A percentile compares a stretch with the other conserved stretches of the same genome.
phyloP scores from a whole-genome alignment of 2,888 invertebrate species.

The Diloba caeruleocephala region DNA sequence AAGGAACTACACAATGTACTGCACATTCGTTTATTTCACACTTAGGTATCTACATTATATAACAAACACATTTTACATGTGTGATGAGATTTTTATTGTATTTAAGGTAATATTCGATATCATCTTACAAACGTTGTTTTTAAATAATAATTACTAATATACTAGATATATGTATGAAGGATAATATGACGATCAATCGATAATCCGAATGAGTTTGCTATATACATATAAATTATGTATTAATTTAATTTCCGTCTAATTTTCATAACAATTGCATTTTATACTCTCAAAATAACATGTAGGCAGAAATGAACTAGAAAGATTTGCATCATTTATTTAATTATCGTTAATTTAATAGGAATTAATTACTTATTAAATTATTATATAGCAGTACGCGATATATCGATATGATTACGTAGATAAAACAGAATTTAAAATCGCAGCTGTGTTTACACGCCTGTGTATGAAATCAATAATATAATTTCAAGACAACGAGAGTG shows the following conservation, averaged over 20 bases:
- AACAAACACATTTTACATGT: background rate
- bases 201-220: background rate
- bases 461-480: background rate
- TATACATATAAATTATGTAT: background rate
- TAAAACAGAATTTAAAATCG: slow-evolving; percentile 8
- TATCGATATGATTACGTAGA: slow-evolving; percentile 17
- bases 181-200: background rate
- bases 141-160: no score
- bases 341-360: slow-evolving; percentile 4
- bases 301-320: slow-evolving; percentile 2
- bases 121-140: slow-evolving; percentile 11
- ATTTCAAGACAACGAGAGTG: background rate
- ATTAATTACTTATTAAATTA: slow-evolving; percentile 8
- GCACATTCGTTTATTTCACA: slow-evolving; percentile 41
- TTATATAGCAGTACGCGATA: slow-evolving; percentile 28
- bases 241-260: background rate
- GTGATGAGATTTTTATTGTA: background rate
- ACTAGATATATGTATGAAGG: background rate
- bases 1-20: slow-evolving; percentile 32
- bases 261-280: background rate
- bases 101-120: background rate
- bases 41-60: slow-evolving; percentile 22
- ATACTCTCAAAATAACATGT: background rate
- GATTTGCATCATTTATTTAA: slow-evolving; percentile 10
- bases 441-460: background rate